These are phyloP conservation scores for Tipula vernalis DNA, from an alignment of 2,888 invertebrate genomes.

Conservation along the genomic window DNA sequence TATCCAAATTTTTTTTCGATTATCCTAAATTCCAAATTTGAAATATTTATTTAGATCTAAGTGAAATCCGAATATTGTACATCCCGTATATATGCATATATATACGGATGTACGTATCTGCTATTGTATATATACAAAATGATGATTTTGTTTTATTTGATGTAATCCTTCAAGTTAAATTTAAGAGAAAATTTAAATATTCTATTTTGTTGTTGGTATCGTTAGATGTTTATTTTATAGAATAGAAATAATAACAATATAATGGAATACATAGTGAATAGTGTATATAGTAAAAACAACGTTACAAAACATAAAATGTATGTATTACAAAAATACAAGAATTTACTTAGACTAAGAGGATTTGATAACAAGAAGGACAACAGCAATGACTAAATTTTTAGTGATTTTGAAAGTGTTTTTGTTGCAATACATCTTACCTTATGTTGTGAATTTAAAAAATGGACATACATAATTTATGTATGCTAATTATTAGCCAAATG, in stretches of 20 bases:
- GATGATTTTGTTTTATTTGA: background rate
- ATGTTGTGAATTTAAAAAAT: too few relatives aligned
- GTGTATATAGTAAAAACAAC: background rate
- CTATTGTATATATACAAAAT: background rate
- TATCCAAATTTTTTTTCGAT: too few relatives aligned
- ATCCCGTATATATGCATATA: too few relatives aligned
- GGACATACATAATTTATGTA: too few relatives aligned
- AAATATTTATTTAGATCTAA: too few relatives aligned
- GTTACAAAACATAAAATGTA: background rate
- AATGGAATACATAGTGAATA: background rate
- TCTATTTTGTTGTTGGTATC: background rate
- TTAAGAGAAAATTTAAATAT: background rate
- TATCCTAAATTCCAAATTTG: too few relatives aligned
- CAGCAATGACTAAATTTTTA: background rate
- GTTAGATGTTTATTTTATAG: background rate
- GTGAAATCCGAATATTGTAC: too few relatives aligned
- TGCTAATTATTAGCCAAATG: too few relatives aligned
- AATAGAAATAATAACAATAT: background rate
- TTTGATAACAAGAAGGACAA: too few relatives aligned
- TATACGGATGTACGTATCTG: background rate
- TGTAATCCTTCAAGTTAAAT: background rate
- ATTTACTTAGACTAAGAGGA: background rate
- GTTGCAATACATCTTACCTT: background rate
- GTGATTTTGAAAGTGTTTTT: background rate
- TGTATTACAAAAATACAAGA: background rate